Conservation (phyloP, 2,888 invertebrate genomes). For the Hirtodrosophila cameraria region DNA sequence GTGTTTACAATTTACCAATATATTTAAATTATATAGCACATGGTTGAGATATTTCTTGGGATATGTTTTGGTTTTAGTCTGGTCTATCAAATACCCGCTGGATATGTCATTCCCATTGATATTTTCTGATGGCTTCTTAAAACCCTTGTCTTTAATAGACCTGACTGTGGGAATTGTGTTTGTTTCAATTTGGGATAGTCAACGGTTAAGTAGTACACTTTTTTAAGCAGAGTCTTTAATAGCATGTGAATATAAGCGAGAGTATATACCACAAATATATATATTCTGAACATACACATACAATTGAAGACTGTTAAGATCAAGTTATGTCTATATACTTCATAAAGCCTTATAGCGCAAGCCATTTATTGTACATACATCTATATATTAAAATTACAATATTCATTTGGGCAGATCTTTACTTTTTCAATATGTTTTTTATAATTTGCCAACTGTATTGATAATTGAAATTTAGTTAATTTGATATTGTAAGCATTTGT, state of each 20-base stretch:
- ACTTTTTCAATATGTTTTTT: conserved; percentile 1
- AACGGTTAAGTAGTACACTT: conserved; percentile 22
- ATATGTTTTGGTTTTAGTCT: conserved; percentile 39
- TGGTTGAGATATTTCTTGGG: conserved; percentile 37
- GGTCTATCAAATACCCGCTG: conserved; percentile 1
- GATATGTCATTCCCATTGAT: background rate
- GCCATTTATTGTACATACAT: conserved; percentile 42
- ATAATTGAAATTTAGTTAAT: conserved; percentile 33
- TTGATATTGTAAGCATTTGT: conserved; percentile 42
- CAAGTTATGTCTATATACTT: conserved; percentile 19
- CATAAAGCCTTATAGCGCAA: conserved; percentile 24
- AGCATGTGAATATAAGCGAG: conserved; percentile 49
- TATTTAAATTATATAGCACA: conserved; percentile 26
- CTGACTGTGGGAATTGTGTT: background rate
- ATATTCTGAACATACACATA: conserved; percentile 41
- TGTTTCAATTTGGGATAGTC: conserved; percentile 7
- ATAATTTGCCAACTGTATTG: conserved; percentile 28
- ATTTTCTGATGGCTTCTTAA: too few relatives aligned
- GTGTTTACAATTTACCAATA: conserved; percentile 22
- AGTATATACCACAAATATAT: conserved; percentile 53
- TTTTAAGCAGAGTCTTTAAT: conserved; percentile 54
- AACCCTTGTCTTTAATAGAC: too few relatives aligned
- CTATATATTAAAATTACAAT: conserved; percentile 31
- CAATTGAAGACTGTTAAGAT: conserved; percentile 31
- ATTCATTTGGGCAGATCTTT: conserved; percentile 4